Percentiles rank a stretch among this genome's conserved stretches.
These are phyloP conservation scores for Medauroidea extradentata DNA, from an alignment of 1,140 invertebrate species.

Conservation along the genomic window DNA sequence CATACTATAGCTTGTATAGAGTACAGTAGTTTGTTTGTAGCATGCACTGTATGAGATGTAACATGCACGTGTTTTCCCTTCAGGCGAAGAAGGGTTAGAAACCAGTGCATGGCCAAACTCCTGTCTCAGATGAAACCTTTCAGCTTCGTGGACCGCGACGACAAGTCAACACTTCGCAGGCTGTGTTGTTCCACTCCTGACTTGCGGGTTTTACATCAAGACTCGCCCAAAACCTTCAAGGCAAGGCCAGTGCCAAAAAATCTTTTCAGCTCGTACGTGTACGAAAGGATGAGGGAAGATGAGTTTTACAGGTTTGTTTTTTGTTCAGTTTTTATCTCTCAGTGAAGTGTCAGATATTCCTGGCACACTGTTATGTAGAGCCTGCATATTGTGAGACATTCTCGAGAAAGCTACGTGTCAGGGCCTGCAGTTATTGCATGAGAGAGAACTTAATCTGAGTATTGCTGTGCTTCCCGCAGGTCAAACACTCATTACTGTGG, in stretches of 20 bases:
- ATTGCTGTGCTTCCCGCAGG: too few species aligned
- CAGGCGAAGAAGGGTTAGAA: slow-evolving; percentile 50
- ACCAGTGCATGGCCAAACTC: slow-evolving; percentile 51
- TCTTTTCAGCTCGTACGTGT: slow-evolving; percentile 63
- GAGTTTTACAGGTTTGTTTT: slow-evolving; percentile 58
- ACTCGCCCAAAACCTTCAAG: slow-evolving; percentile 44
- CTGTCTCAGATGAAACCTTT: slow-evolving; percentile 57
- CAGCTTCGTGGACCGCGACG: slow-evolving; percentile 54
- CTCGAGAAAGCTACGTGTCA: too few species aligned
- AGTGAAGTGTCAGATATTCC: slow-evolving; percentile 5
- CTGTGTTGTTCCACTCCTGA: slow-evolving; percentile 53
- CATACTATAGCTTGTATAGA: too few species aligned
- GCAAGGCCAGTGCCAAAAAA: slow-evolving; percentile 64
- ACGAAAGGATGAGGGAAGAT: slow-evolving; percentile 63
- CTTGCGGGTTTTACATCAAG: slow-evolving; percentile 29
- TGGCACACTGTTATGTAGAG: neutral
- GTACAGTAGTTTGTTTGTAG: too few species aligned
- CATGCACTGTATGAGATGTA: too few species aligned
- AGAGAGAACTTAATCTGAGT: too few species aligned
- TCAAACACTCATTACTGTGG: too few species aligned
- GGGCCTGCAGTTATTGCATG: too few species aligned
- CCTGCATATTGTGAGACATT: too few species aligned
- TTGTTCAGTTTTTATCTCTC: too few species aligned
- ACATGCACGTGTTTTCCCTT: slow-evolving; percentile 22
- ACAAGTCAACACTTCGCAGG: slow-evolving; percentile 40